Conservation (phyloP, 2,113 vertebrate genomes). For the Salvelinus fontinalis region DNA sequence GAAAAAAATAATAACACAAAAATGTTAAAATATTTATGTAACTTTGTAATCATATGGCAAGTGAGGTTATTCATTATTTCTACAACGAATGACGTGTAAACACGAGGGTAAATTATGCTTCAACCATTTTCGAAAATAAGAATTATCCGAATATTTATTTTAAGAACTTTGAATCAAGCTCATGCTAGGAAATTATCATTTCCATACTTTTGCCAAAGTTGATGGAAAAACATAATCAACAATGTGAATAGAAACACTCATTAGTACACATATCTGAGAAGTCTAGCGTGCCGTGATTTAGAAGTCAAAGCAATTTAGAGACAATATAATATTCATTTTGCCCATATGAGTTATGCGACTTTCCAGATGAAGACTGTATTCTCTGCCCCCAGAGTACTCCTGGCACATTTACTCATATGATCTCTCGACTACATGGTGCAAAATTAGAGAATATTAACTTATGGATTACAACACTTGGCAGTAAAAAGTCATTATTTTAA, state of each 20-base stretch:
- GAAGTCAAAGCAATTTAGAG: not conserved
- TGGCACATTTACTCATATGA: too few species aligned
- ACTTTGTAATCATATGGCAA: not conserved
- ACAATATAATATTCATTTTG: not conserved
- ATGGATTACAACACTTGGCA: too few species aligned
- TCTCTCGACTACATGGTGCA: too few species aligned
- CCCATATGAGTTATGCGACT: not conserved
- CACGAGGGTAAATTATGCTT: not conserved
- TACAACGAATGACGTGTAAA: not conserved
- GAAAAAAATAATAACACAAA: not conserved
- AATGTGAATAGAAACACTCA: too few species aligned
- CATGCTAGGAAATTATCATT: not conserved
- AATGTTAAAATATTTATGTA: not conserved
- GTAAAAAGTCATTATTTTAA: too few species aligned
- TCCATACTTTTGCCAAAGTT: too few species aligned
- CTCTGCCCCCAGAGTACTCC: too few species aligned
- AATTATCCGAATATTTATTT: not conserved
- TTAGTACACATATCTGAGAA: too few species aligned
- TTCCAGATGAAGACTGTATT: too few species aligned
- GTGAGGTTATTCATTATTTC: not conserved
- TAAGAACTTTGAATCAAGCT: not conserved
- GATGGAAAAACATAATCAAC: too few species aligned
- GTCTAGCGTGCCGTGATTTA: not conserved
- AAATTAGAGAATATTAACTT: too few species aligned
- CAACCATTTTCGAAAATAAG: not conserved